Conservation (phyloP, 2,797 vertebrate genomes). For the Aulostomus chinensis region DNA sequence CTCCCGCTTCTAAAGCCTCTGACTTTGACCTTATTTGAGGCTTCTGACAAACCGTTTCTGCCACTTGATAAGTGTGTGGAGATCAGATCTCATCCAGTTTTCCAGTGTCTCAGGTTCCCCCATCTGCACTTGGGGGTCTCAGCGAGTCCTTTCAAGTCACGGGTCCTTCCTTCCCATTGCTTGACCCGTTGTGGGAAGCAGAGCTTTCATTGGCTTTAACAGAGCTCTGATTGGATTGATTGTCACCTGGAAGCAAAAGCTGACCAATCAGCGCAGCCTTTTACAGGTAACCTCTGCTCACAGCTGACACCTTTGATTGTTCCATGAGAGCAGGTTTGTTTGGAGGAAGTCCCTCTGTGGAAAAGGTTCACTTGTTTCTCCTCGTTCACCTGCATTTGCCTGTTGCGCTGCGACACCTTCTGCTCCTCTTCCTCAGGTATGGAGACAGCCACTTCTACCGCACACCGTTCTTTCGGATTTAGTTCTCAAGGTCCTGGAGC, state of each 20-base stretch:
- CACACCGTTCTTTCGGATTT: constrained; percentile 37
- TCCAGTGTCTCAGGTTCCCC: too few relatives aligned
- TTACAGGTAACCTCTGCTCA: neutral
- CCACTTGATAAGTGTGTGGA: too few relatives aligned
- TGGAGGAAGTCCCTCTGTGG: constrained; percentile 16
- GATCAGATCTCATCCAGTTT: too few relatives aligned
- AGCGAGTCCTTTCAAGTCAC: too few relatives aligned
- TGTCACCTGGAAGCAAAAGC: constrained; percentile 43
- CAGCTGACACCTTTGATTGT: constrained; percentile 25
- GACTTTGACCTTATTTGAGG: too few relatives aligned
- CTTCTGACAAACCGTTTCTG: too few relatives aligned
- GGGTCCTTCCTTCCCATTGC: too few relatives aligned
- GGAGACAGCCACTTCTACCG: constrained; percentile 50
- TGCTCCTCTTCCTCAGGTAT: constrained; percentile 33
- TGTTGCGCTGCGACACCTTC: neutral
- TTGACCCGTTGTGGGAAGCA: too few relatives aligned
- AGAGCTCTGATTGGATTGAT: constrained; percentile 30
- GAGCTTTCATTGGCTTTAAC: constrained; percentile 35
- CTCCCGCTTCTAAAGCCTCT: too few relatives aligned
- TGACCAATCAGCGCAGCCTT: constrained; percentile 42
- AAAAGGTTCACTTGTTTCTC: neutral
- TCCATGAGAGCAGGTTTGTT: neutral
- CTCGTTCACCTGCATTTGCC: neutral
- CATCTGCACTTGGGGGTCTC: too few relatives aligned
- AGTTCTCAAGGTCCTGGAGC: constrained; percentile 49